phyloP scores from a whole-genome alignment of 2,888 invertebrate genomes.

The Metallyticus violacea region DNA sequence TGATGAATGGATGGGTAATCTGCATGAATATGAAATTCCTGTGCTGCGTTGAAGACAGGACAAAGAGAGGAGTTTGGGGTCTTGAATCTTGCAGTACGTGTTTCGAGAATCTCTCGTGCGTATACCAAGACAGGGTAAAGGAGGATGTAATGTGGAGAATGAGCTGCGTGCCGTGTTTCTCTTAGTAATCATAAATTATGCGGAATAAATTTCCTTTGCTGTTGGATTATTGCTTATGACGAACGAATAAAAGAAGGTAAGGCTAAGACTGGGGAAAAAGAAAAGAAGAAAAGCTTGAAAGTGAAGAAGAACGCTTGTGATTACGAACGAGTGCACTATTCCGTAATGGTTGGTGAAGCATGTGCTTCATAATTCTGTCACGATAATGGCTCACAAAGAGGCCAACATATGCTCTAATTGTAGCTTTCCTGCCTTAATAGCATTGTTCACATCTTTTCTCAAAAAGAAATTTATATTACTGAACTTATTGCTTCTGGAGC shows the following conservation, averaged over 20 bases:
- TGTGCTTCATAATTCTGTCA: constrained; percentile 4
- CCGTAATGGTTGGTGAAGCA: constrained; percentile 5
- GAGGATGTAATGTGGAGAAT: not conserved
- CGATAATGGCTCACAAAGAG: constrained; percentile 11
- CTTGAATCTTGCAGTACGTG: too few species aligned
- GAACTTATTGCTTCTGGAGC: too few species aligned
- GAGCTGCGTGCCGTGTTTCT: not conserved
- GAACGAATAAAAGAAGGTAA: not conserved
- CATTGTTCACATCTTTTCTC: too few species aligned
- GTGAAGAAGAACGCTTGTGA: not conserved
- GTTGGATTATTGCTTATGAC: constrained; percentile 21
- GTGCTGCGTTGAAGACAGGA: too few species aligned
- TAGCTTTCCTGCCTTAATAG: too few species aligned
- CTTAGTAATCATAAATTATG: not conserved
- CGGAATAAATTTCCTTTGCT: constrained; percentile 17
- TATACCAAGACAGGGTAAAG: not conserved
- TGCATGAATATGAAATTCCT: too few species aligned
- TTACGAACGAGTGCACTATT: not conserved
- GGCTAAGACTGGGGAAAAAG: too few species aligned
- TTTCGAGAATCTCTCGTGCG: too few species aligned
- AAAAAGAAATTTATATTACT: too few species aligned
- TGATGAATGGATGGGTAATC: too few species aligned
- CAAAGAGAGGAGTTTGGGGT: too few species aligned
- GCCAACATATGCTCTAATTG: too few species aligned
- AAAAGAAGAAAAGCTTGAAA: not conserved